Evolutionary conservation across 2,797 vertebrate genomes (phyloP).

Genomic region (Cryptoprocta ferox): DNA sequence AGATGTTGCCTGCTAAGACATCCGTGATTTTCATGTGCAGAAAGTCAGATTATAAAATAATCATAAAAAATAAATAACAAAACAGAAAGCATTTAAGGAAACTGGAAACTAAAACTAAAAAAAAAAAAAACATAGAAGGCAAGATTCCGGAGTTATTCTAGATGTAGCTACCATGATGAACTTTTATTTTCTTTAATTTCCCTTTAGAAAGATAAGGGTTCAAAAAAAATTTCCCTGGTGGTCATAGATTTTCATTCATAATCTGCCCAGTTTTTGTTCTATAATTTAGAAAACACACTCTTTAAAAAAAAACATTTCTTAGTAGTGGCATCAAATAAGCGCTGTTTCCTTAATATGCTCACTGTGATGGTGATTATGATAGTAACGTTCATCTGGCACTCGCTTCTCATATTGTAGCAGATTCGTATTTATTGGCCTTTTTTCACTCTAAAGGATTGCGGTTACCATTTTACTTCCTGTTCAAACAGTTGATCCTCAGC

Average conservation of each 20-base stretch:
- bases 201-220: slow-evolving; percentile 1
- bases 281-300: neutral
- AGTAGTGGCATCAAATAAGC: neutral
- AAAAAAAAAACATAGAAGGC: neutral
- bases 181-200: neutral
- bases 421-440: neutral
- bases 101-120: neutral
- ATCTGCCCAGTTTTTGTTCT: neutral
- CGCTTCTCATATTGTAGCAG: neutral
- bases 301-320: neutral
- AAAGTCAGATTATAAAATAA: slow-evolving; percentile 46
- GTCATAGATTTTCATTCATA: neutral
- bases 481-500: neutral
- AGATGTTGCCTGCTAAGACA: neutral
- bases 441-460: neutral
- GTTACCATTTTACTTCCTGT: neutral
- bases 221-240: neutral
- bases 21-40: neutral
- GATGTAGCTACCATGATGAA: neutral
- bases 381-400: neutral
- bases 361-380: neutral
- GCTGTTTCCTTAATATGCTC: neutral
- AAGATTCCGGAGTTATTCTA: neutral
- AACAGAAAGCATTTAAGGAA: neutral
- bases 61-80: slow-evolving; percentile 28